A percentile compares a stretch with the other conserved stretches of the same genome.
Conservation (phyloP, 2,888 invertebrate species). For the Mimumesa dahlbomi region DNA sequence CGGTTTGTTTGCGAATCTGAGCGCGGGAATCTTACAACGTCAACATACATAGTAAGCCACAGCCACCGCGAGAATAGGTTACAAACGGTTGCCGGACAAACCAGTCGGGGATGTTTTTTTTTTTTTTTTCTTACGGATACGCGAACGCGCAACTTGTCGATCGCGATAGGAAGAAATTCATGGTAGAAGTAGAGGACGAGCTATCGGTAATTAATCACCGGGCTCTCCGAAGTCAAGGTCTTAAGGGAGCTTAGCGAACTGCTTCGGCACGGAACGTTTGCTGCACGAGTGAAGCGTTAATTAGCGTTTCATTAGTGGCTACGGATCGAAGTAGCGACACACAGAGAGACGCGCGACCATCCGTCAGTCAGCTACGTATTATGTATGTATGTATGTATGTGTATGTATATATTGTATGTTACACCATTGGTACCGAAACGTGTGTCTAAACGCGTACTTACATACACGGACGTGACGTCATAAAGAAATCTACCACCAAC, state of each 20-base stretch:
- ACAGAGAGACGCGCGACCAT: not conserved
- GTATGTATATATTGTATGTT: too few species aligned
- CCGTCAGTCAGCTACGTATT: not conserved
- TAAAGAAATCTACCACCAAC: not conserved
- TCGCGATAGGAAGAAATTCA: constrained; percentile 19
- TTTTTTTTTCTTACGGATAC: too few species aligned
- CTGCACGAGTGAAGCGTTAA: constrained; percentile 58
- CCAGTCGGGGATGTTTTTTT: too few species aligned
- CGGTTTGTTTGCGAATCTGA: too few species aligned
- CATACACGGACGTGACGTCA: too few species aligned
- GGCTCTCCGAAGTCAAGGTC: constrained; percentile 52
- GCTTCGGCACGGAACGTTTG: constrained; percentile 19
- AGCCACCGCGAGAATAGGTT: too few species aligned
- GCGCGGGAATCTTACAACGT: too few species aligned
- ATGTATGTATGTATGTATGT: too few species aligned
- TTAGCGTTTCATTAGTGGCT: constrained; percentile 66
- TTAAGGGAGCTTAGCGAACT: constrained; percentile 1
- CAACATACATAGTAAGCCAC: too few species aligned
- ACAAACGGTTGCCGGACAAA: too few species aligned
- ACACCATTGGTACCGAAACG: not conserved
- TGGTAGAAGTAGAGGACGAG: constrained; percentile 9
- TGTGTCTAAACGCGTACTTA: not conserved
- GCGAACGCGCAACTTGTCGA: not conserved
- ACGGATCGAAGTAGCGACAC: constrained; percentile 17
- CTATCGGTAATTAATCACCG: constrained; percentile 41